These are phyloP conservation scores for Myotis davidii DNA, from an alignment of 2,113 vertebrate genomes.

Conservation along the genomic window DNA sequence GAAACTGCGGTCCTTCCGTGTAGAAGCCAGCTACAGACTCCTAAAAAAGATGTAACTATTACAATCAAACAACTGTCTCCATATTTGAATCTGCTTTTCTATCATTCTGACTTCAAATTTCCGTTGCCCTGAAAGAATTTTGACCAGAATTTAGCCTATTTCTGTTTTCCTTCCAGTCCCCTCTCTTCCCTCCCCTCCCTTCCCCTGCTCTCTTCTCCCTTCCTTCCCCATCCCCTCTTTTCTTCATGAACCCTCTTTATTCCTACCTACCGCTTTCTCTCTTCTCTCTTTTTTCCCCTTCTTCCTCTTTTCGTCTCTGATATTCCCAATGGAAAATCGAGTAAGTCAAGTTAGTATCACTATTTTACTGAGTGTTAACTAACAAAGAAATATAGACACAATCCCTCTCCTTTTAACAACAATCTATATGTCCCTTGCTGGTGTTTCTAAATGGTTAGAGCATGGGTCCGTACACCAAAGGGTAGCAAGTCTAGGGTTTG, in stretches of 20 bases:
- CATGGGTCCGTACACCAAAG: too few species aligned
- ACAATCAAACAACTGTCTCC: background rate
- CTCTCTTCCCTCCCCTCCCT: fast-evolving
- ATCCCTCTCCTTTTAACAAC: background rate
- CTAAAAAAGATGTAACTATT: background rate
- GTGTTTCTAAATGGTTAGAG: too few species aligned
- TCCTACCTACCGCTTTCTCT: background rate
- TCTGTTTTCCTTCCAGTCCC: background rate
- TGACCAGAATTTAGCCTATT: background rate
- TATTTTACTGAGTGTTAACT: background rate
- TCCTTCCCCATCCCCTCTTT: background rate
- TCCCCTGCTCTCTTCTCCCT: background rate
- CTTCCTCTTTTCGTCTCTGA: background rate
- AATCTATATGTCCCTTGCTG: too few species aligned
- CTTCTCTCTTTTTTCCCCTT: fast-evolving
- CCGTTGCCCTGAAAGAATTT: background rate
- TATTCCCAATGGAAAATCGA: background rate
- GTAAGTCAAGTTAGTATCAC: background rate
- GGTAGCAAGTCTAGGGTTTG: too few species aligned
- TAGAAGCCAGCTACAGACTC: background rate
- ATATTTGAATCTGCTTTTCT: background rate
- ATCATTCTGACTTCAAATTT: background rate
- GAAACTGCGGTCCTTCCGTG: background rate
- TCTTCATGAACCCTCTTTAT: background rate
- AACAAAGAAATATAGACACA: background rate